These are phyloP conservation scores for Lepas anatifera DNA, from an alignment of 2,888 invertebrate genomes.

Conservation along the genomic window DNA sequence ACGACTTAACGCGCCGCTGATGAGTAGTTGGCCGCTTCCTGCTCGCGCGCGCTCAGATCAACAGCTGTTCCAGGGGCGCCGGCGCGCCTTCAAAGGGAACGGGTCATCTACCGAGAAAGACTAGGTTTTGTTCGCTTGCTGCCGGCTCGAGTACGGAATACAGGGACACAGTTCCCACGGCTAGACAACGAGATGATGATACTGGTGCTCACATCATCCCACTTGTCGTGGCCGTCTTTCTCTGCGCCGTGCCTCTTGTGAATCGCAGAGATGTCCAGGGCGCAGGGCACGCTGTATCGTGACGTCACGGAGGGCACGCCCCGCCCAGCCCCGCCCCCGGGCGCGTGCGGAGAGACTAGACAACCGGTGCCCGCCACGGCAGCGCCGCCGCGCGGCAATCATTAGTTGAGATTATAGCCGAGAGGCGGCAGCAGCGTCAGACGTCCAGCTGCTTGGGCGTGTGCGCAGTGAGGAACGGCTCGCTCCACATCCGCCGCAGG, in stretches of 20 bases:
- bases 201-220: too few species aligned
- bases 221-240: too few species aligned
- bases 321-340: background rate
- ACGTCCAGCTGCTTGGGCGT: conserved; percentile 24
- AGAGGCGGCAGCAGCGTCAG: conserved; percentile 18
- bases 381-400: background rate
- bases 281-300: too few species aligned
- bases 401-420: background rate
- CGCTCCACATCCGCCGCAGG: conserved; percentile 94
- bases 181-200: too few species aligned
- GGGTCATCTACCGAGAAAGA: background rate
- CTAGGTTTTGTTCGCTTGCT: conserved; percentile 1
- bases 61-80: too few species aligned
- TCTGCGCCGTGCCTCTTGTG: too few species aligned
- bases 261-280: too few species aligned
- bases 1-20: too few species aligned
- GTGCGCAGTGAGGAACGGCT: conserved; percentile 50
- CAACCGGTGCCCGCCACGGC: background rate
- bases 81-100: too few species aligned
- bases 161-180: background rate
- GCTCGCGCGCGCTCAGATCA: background rate
- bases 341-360: background rate
- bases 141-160: background rate
- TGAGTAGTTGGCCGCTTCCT: too few species aligned
- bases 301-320: background rate